phyloP scores from a whole-genome alignment of 2,113 vertebrate species.

The Gracilinanus agilis region DNA sequence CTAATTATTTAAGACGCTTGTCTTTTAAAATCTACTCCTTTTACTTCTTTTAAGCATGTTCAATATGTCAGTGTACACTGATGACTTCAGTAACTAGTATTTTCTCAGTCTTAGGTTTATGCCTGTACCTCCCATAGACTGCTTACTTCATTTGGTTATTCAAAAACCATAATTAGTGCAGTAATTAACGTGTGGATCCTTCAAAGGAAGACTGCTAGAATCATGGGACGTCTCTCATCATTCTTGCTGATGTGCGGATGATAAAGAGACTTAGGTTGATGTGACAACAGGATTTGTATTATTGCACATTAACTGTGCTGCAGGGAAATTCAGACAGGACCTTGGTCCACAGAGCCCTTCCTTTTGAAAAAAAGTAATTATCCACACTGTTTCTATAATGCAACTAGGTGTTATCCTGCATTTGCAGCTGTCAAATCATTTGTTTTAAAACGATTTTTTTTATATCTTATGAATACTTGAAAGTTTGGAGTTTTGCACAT shows the following conservation, averaged over 20 bases:
- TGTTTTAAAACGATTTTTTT: conserved; percentile 82
- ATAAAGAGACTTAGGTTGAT: conserved; percentile 84
- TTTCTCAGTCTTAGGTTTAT: conserved; percentile 86
- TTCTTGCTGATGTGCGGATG: conserved; percentile 84
- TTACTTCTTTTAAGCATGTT: conserved; percentile 82
- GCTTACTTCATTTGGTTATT: conserved; percentile 88
- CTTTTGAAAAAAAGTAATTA: conserved; percentile 86
- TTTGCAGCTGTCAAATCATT: conserved; percentile 88
- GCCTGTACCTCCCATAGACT: conserved; percentile 87
- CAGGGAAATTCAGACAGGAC: conserved; percentile 83
- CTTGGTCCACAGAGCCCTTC: conserved; percentile 79
- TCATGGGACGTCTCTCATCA: conserved; percentile 84
- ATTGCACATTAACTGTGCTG: conserved; percentile 80
- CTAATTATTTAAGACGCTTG: conserved; percentile 87
- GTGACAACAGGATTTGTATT: conserved; percentile 82
- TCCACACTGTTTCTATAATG: conserved; percentile 88
- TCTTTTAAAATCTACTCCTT: conserved; percentile 83
- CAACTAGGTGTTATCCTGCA: conserved; percentile 86
- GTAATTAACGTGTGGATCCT: conserved; percentile 88
- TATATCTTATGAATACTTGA: conserved; percentile 79
- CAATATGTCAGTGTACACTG: conserved; percentile 85
- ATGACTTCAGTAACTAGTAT: conserved; percentile 87
- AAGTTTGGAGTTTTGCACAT: conserved; percentile 81
- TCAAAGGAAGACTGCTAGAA: conserved; percentile 85
- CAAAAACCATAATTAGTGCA: conserved; percentile 88